phyloP scores from a whole-genome alignment of 2,113 vertebrate species.

The Lanius collurio region DNA sequence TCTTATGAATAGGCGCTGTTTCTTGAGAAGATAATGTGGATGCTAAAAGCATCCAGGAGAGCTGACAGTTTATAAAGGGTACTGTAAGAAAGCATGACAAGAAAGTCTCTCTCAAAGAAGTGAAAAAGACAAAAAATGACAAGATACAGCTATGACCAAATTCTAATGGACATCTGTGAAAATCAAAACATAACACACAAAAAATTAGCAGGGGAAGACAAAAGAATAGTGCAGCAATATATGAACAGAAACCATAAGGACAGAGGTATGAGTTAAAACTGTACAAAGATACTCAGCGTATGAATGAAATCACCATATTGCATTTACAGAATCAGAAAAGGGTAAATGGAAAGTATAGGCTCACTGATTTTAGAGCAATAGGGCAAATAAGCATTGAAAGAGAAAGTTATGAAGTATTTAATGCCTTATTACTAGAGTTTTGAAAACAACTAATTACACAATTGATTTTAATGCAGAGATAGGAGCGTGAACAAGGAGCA shows the following conservation, averaged over 20 bases:
- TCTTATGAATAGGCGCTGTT: background rate
- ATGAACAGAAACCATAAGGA: background rate
- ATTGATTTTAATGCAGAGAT: background rate
- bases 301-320: background rate
- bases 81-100: background rate
- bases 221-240: background rate
- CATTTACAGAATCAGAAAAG: background rate
- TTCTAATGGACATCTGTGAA: background rate
- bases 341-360: background rate
- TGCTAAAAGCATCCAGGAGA: background rate
- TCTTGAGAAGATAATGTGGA: background rate
- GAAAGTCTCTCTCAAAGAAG: background rate
- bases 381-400: background rate
- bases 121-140: background rate
- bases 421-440: background rate
- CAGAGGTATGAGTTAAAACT: background rate
- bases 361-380: background rate
- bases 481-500: background rate
- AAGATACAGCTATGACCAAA: background rate
- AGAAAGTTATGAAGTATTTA: background rate
- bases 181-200: background rate
- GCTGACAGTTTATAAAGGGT: background rate
- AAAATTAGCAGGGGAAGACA: background rate
- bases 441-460: background rate
- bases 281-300: background rate